Conservation (phyloP, 2,113 vertebrate species). For the Entomyzon cyanotis region DNA sequence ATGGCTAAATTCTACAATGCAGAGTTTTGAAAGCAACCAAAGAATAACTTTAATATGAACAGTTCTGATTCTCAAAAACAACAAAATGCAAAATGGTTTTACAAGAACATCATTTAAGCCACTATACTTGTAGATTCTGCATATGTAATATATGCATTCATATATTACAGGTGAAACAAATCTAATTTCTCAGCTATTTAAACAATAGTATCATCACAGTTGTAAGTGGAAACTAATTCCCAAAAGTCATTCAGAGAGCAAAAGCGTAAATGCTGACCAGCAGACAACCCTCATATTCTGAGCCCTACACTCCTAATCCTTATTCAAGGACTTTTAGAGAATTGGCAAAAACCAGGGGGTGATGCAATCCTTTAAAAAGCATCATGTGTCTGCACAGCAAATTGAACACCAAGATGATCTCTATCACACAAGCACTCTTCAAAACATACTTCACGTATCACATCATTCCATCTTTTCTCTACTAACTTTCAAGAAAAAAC, state of each 20-base stretch:
- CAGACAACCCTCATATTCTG: not conserved
- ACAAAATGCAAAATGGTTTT: not conserved
- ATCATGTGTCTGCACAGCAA: not conserved
- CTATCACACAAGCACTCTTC: not conserved
- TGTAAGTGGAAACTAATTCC: not conserved
- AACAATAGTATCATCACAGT: not conserved
- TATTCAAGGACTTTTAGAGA: not conserved
- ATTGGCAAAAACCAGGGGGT: not conserved
- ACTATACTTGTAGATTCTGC: not conserved
- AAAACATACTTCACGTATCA: not conserved
- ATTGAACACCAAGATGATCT: not conserved
- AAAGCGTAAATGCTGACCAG: slow-evolving; percentile 2
- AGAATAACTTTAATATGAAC: not conserved
- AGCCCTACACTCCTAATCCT: not conserved
- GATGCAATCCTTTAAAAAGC: not conserved
- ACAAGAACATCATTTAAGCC: not conserved
- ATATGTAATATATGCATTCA: not conserved
- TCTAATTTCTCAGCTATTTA: slow-evolving; percentile 5
- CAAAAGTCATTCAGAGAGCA: not conserved
- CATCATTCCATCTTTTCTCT: not conserved
- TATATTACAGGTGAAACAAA: not conserved
- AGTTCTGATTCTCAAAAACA: not conserved
- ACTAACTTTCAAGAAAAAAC: not conserved
- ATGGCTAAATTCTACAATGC: not conserved
- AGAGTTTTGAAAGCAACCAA: not conserved